These are phyloP conservation scores for Poecilia latipinna DNA, from an alignment of 2,113 vertebrate species.

Conservation along the genomic window DNA sequence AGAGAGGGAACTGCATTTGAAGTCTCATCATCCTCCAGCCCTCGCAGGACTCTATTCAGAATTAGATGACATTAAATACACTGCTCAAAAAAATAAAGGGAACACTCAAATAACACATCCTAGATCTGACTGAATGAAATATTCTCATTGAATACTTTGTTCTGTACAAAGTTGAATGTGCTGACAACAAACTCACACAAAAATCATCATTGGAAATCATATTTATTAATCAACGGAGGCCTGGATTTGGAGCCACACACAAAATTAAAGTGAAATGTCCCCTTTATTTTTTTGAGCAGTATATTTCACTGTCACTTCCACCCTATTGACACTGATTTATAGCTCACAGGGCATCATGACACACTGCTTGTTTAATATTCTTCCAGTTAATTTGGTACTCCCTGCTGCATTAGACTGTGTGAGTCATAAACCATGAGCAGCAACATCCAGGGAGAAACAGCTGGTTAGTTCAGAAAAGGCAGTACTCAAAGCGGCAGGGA, in stretches of 20 bases:
- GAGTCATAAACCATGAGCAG: not conserved
- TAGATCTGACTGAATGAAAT: too few species aligned
- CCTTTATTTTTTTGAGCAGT: too few species aligned
- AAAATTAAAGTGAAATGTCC: too few species aligned
- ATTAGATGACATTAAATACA: conserved; percentile 59
- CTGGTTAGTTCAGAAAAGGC: not conserved
- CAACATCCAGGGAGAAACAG: not conserved
- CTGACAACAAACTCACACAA: too few species aligned
- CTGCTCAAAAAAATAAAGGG: too few species aligned
- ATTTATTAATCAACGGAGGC: too few species aligned
- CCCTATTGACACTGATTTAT: conserved; percentile 46
- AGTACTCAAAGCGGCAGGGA: not conserved
- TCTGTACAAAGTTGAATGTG: too few species aligned
- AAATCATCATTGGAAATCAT: too few species aligned
- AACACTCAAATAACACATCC: too few species aligned
- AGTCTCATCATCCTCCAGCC: conserved; percentile 42
- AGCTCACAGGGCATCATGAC: conserved; percentile 11
- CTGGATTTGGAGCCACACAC: too few species aligned
- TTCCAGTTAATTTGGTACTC: conserved; percentile 8
- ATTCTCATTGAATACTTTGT: too few species aligned
- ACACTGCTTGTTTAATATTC: conserved; percentile 21
- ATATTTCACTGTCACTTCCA: conserved; percentile 55
- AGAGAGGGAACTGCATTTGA: conserved; percentile 29
- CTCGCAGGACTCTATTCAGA: conserved; percentile 46
- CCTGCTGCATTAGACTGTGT: not conserved